These are phyloP conservation scores for Spodoptera frugiperda DNA, from an alignment of 1,140 invertebrate genomes.

Conservation along the genomic window DNA sequence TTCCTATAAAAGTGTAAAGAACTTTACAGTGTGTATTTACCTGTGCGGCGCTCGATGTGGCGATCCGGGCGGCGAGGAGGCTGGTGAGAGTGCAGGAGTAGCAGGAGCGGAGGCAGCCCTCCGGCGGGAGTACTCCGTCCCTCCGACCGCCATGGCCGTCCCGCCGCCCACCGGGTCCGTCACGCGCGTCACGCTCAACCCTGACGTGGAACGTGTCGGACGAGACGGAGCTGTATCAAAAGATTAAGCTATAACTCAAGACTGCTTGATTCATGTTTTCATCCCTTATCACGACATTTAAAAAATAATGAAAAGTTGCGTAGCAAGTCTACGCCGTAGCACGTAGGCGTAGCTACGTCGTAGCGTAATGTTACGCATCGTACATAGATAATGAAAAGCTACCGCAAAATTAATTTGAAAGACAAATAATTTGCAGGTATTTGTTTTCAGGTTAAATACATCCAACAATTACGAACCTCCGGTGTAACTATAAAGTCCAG, in stretches of 20 bases:
- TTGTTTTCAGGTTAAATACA: background rate
- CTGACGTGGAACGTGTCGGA: constrained; percentile 89
- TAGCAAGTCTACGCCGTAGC: constrained; percentile 13
- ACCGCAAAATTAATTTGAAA: no score
- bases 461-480: constrained; percentile 75
- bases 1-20: background rate
- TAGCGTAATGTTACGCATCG: background rate
- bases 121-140: constrained; percentile 77
- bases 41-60: constrained; percentile 75
- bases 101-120: constrained; percentile 81
- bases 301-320: background rate
- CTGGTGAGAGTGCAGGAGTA: constrained; percentile 79
- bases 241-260: background rate
- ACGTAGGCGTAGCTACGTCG: background rate
- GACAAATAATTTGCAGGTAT: no score
- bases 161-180: constrained; percentile 85
- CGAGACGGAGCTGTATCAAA: constrained; percentile 77
- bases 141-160: constrained; percentile 85
- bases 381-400: background rate
- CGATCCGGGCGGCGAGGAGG: constrained; percentile 73
- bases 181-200: constrained; percentile 88
- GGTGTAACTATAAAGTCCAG: constrained; percentile 91
- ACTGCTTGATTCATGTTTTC: background rate
- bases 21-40: constrained; percentile 51
- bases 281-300: background rate